phyloP scores from a whole-genome alignment of 2,797 vertebrate species.

The Rachycentron canadum region DNA sequence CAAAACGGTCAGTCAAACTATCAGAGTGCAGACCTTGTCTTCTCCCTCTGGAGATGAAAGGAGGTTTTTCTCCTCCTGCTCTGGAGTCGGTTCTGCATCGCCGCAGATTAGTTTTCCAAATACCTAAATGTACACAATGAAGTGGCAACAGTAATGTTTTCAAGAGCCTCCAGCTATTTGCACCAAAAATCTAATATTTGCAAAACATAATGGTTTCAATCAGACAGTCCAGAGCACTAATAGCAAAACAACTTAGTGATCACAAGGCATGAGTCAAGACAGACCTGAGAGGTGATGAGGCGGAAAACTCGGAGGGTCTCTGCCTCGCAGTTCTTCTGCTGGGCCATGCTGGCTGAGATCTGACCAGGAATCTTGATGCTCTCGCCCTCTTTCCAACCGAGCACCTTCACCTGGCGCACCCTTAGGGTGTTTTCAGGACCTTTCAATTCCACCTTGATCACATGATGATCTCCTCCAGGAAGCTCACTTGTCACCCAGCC shows the following conservation, averaged over 20 bases:
- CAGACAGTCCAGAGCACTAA: not conserved
- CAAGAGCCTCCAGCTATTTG: not conserved
- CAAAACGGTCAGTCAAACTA: not conserved
- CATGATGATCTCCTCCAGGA: conserved; percentile 95
- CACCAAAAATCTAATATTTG: not conserved
- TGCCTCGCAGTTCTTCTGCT: conserved; percentile 98
- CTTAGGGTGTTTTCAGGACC: conserved; percentile 98
- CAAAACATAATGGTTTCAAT: not conserved
- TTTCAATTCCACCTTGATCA: conserved; percentile 98
- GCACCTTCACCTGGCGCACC: conserved; percentile 97
- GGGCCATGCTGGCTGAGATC: conserved; percentile 96
- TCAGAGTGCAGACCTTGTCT: conserved; percentile 91
- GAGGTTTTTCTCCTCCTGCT: conserved; percentile 98
- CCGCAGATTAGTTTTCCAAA: conserved; percentile 99
- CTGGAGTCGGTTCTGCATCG: conserved; percentile 98
- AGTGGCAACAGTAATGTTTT: not conserved
- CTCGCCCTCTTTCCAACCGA: conserved; percentile 98
- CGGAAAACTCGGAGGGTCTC: conserved; percentile 97
- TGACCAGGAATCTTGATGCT: conserved; percentile 97
- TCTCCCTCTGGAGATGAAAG: conserved; percentile 99
- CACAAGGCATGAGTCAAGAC: not conserved
- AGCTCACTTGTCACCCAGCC: conserved; percentile 99
- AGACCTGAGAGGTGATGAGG: conserved; percentile 98
- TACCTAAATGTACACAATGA: conserved; percentile 84
- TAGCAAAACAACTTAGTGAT: not conserved